phyloP scores from a whole-genome alignment of 53 echinoderm and acorn worm species.

The Luidia sarsii region DNA sequence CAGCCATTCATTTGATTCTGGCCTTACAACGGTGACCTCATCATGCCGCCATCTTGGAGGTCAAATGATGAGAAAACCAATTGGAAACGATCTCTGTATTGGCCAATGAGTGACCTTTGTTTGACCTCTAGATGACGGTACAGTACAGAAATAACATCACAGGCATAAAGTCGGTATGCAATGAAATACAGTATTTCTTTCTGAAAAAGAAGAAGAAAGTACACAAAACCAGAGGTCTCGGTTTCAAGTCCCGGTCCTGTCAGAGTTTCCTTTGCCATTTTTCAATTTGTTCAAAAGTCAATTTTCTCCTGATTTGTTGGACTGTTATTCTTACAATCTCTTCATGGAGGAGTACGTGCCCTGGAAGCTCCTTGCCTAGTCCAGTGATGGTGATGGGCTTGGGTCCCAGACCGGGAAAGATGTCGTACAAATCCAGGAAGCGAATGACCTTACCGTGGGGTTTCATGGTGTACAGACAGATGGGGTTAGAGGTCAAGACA shows the following conservation, averaged over 20 bases:
- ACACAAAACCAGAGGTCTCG: too few relatives aligned
- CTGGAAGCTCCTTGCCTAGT: slow-evolving; percentile 77
- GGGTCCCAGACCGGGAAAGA: slow-evolving; percentile 84
- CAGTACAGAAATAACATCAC: not conserved
- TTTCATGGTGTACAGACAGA: slow-evolving; percentile 92
- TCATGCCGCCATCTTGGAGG: too few relatives aligned
- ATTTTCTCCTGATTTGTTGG: not conserved
- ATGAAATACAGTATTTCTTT: too few relatives aligned
- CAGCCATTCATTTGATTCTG: too few relatives aligned
- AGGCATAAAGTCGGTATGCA: not conserved
- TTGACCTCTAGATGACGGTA: not conserved
- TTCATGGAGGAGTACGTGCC: slow-evolving; percentile 85
- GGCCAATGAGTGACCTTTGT: too few relatives aligned
- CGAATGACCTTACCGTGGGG: slow-evolving; percentile 66
- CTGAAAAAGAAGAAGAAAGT: not conserved
- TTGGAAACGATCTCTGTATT: too few relatives aligned
- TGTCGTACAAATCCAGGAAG: slow-evolving; percentile 89
- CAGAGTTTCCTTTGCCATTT: too few relatives aligned
- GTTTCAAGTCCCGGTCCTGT: too few relatives aligned
- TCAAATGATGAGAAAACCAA: too few relatives aligned
- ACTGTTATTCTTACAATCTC: slow-evolving; percentile 65
- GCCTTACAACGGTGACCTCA: too few relatives aligned
- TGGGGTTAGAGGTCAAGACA: slow-evolving; percentile 88
- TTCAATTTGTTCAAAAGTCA: too few relatives aligned
- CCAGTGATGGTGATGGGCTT: slow-evolving; percentile 76